Base-by-base conservation (phyloP, 2,888 invertebrate genomes). In the Bhutanitis thaidina region DNA sequence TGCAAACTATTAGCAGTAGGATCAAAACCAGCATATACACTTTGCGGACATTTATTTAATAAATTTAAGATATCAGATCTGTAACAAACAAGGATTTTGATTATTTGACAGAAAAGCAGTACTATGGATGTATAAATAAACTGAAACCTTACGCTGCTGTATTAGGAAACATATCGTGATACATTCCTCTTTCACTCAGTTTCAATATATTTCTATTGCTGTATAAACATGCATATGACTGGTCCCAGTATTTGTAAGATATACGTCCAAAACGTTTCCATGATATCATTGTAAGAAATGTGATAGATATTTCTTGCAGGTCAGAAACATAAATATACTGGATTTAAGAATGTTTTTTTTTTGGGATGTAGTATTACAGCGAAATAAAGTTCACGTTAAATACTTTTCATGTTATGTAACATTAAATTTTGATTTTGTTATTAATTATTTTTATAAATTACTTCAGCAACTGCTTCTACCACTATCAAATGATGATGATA, bases 11-110 rank as follows among this genome's bases (percentile, higher is more conserved):
- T 93, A 0, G 98, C 97, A 0, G 99, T 99, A 0, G 99, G 99
- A 89, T 99, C 99, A 81, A 99, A 99, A 0, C 99, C 99, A 49
- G 97, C 97, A 79, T 99, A 99, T 14, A 97, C 93, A 69, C 93
- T 93, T 75, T 95, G 96, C 0, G 93, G 91, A 4, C 90, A 77
- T 10, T 82, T 88, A 48, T 92, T 92, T 43, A 96, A 73, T 36
- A 94, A 72, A 59, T 93, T 87, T 44, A 90, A 81, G 54, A 96
- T 92, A 65, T 93, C 91, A 55, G 91, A 82, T 29, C 96, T 96
- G 72, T 13, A 90, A 90, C 4, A 34, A 27, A 27, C 1, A 27
- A 27, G 8, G 7, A 27, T 8, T 27, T 7, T 27, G 1, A 27
- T 27, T 4, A 20, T 20, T 4, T 4, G 27, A 27, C 7, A 8